Conservation (phyloP, 2,888 invertebrate species). For the Acronicta aceris region DNA sequence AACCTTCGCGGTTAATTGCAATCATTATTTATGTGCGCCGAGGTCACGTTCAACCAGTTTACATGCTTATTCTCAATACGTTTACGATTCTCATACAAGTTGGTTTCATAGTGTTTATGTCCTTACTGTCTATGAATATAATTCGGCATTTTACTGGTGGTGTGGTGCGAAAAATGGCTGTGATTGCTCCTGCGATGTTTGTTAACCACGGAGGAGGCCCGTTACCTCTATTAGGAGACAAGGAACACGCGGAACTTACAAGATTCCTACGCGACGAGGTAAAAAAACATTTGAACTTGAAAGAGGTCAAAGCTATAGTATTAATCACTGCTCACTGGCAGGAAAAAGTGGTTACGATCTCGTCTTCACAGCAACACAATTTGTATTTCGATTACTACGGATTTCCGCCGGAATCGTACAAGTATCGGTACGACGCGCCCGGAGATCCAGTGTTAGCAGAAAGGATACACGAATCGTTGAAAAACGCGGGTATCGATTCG, state of each 20-base stretch:
- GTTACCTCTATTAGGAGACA: slow-evolving; percentile 79
- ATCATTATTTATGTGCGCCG: slow-evolving; percentile 52
- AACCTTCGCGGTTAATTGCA: slow-evolving; percentile 48
- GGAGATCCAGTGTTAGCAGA: slow-evolving; percentile 79
- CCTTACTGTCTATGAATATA: slow-evolving; percentile 83
- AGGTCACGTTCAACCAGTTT: slow-evolving; percentile 57
- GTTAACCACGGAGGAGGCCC: slow-evolving; percentile 86
- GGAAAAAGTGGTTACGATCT: slow-evolving; percentile 79
- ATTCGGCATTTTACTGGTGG: slow-evolving; percentile 75
- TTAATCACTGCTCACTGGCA: slow-evolving; percentile 86
- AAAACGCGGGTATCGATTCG: slow-evolving; percentile 75
- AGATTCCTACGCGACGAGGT: slow-evolving; percentile 78
- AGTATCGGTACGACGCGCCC: slow-evolving; percentile 81
- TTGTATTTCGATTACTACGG: slow-evolving; percentile 85
- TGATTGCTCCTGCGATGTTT: slow-evolving; percentile 82
- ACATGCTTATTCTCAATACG: slow-evolving; percentile 84
- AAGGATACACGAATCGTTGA: slow-evolving; percentile 71
- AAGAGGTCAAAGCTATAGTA: slow-evolving; percentile 80
- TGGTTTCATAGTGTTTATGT: slow-evolving; percentile 80
- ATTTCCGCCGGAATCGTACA: slow-evolving; percentile 83
- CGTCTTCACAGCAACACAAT: slow-evolving; percentile 79
- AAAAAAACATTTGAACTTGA: slow-evolving; percentile 77
- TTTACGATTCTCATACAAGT: slow-evolving; percentile 79
- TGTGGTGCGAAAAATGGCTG: slow-evolving; percentile 74
- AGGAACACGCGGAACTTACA: slow-evolving; percentile 78